Conservation (phyloP, 2,888 invertebrate species). For the Brachypterus glaber region DNA sequence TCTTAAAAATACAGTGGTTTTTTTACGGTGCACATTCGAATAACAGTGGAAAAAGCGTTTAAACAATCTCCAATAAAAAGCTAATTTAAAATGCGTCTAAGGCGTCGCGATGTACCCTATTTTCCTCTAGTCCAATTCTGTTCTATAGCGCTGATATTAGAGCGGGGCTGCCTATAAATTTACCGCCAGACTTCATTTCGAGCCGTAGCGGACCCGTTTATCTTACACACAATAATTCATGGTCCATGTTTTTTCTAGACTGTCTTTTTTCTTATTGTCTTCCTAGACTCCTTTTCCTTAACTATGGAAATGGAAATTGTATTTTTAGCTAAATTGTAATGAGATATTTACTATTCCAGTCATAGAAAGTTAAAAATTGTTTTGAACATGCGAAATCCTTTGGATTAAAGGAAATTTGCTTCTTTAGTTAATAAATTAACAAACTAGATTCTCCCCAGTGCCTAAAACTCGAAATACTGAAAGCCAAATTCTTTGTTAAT, state of each 20-base stretch:
- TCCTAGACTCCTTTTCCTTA: slow-evolving; percentile 35
- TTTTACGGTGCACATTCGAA: too few relatives aligned
- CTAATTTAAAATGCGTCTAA: slow-evolving; percentile 42
- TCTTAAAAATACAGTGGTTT: too few relatives aligned
- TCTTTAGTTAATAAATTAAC: too few relatives aligned
- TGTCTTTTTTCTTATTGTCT: slow-evolving; percentile 40
- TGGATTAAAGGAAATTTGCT: too few relatives aligned
- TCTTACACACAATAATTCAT: slow-evolving; percentile 60
- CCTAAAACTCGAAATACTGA: too few relatives aligned
- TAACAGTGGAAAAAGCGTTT: slow-evolving; percentile 24
- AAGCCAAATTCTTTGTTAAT: too few relatives aligned
- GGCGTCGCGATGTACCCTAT: slow-evolving; percentile 27
- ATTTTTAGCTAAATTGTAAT: too few relatives aligned
- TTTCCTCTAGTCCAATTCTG: slow-evolving; percentile 42
- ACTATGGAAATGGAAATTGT: slow-evolving; percentile 40
- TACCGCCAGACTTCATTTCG: slow-evolving; percentile 61
- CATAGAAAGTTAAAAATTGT: too few relatives aligned
- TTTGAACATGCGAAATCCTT: too few relatives aligned
- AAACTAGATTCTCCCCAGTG: too few relatives aligned
- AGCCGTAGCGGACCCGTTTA: slow-evolving; percentile 61
- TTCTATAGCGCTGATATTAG: slow-evolving; percentile 42
- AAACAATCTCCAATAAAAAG: slow-evolving; percentile 38
- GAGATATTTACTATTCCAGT: too few relatives aligned
- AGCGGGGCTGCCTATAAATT: slow-evolving; percentile 41
- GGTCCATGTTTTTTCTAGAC: slow-evolving; percentile 39